Percentiles rank a stretch among this genome's conserved stretches.
These are phyloP conservation scores for Patiria pectinifera DNA, from an alignment of 53 echinoderm and acorn worm species.

Conservation along the genomic window DNA sequence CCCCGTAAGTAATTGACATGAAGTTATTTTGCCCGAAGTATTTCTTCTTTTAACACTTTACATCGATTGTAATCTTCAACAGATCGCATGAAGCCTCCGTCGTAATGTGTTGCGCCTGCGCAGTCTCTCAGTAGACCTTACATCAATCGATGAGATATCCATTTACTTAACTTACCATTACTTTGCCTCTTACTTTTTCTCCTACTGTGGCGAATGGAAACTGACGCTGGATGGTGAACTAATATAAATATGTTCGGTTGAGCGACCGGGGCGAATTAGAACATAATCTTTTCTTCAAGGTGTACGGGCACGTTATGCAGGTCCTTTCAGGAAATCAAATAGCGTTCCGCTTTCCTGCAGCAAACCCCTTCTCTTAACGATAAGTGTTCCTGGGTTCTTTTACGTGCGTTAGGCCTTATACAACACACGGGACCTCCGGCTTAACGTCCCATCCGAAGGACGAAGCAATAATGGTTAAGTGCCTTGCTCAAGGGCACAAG, in stretches of 20 bases:
- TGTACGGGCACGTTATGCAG: neutral
- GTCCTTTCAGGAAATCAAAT: neutral
- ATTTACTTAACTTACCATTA: no score
- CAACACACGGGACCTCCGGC: no score
- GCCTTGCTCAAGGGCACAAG: no score
- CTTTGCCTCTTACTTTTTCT: no score
- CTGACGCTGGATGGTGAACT: no score
- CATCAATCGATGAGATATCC: neutral
- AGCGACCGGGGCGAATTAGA: neutral
- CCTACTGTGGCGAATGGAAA: no score
- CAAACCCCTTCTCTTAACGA: no score
- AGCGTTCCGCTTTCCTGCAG: neutral
- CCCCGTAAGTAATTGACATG: neutral
- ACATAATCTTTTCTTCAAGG: conserved; percentile 17
- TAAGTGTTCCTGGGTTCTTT: no score
- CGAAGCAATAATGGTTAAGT: no score
- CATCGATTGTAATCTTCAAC: neutral
- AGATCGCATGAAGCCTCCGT: neutral
- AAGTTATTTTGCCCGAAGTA: neutral
- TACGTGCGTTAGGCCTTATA: no score
- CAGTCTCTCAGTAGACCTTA: neutral
- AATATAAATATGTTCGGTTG: conserved; percentile 20
- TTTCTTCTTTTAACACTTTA: neutral
- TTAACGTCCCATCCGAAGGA: no score
- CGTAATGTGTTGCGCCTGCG: neutral